Evolutionary conservation across 92 coral and sea anemone species (phyloP).

Genomic region (Siderastrea radians): DNA sequence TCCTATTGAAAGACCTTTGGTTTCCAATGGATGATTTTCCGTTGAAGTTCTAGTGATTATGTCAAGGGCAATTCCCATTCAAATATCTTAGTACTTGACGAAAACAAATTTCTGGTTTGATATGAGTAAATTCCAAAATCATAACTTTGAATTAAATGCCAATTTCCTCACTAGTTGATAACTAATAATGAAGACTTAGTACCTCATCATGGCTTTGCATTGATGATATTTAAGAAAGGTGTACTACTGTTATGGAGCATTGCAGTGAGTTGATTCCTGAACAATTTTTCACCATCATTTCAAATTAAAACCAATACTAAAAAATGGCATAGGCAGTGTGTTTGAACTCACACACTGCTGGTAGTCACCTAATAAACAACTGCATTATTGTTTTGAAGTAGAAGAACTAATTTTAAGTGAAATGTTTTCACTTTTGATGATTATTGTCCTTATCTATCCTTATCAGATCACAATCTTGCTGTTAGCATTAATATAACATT

Average conservation of each 20-base stretch:
- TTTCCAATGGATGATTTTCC: no score
- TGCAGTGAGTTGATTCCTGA: no score
- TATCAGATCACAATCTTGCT: constrained; percentile 21
- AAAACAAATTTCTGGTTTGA: background rate
- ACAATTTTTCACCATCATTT: no score
- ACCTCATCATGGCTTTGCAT: no score
- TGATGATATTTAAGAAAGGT: no score
- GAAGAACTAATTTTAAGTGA: background rate
- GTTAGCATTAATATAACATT: constrained; percentile 11
- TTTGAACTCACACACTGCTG: background rate
- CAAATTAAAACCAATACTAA: no score
- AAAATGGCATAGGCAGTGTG: background rate
- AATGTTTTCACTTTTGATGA: background rate
- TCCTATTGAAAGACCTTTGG: no score
- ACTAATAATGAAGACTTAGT: no score
- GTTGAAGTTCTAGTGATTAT: no score
- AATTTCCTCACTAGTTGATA: background rate
- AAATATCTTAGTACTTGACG: no score
- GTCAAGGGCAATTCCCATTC: no score
- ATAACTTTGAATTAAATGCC: background rate
- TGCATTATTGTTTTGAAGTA: background rate
- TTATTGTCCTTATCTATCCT: constrained; percentile 2
- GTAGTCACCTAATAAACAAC: background rate
- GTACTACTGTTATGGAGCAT: no score
- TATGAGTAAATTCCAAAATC: background rate